Evolutionary conservation across 2,113 vertebrate genomes (phyloP).

Genomic region (Mobula birostris): DNA sequence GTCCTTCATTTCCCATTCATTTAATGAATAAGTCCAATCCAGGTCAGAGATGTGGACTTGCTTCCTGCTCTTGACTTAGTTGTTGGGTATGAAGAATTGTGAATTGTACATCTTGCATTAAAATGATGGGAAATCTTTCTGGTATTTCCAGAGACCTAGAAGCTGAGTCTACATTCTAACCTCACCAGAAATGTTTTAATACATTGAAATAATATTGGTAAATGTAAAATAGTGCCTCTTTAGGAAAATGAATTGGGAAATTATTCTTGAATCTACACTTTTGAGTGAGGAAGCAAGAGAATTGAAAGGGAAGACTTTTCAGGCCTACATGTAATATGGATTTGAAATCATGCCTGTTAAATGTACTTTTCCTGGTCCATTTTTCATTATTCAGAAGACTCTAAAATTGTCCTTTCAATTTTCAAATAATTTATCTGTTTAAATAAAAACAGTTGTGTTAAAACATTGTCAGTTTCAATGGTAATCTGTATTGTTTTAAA

Average conservation of each 20-base stretch:
- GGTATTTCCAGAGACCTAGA: no score
- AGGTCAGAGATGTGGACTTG: neutral
- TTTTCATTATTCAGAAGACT: neutral
- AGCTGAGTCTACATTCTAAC: neutral
- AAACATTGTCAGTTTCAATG: neutral
- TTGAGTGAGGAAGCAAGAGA: neutral
- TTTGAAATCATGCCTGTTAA: neutral
- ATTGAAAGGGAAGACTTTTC: neutral
- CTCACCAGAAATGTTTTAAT: neutral
- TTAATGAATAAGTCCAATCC: neutral
- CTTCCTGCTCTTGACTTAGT: neutral
- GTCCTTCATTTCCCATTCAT: neutral
- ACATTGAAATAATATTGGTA: neutral
- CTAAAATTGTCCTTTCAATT: neutral
- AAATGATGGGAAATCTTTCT: neutral
- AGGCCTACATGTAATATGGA: neutral
- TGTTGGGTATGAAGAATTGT: neutral
- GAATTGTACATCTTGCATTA: neutral
- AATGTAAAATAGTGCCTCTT: neutral
- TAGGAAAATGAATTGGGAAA: neutral
- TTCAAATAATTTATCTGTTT: neutral
- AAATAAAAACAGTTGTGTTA: neutral
- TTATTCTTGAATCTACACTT: neutral
- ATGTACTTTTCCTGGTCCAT: neutral
- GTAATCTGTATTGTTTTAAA: neutral